phyloP scores from a whole-genome alignment of 2,888 invertebrate species.

The Leucophora obtusa region DNA sequence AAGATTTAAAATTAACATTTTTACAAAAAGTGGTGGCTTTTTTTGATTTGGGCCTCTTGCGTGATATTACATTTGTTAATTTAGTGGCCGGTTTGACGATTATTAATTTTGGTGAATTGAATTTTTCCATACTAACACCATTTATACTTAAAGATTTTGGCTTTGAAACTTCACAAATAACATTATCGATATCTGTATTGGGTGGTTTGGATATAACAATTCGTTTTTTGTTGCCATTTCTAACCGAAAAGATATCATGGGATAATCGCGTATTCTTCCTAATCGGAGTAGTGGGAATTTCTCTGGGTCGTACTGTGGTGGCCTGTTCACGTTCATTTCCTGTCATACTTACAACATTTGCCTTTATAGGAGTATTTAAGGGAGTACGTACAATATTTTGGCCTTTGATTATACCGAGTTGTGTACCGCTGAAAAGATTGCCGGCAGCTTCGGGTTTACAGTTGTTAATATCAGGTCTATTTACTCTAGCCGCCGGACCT shows the following conservation, averaged over 20 bases:
- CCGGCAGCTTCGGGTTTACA: constrained; percentile 86
- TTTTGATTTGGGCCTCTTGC: constrained; percentile 85
- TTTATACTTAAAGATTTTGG: constrained; percentile 86
- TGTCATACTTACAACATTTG: constrained; percentile 81
- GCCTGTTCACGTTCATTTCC: constrained; percentile 82
- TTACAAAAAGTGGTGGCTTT: constrained; percentile 82
- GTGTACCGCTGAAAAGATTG: constrained; percentile 84
- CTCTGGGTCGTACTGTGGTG: constrained; percentile 81
- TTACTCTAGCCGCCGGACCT: constrained; percentile 83
- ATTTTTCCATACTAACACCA: constrained; percentile 86
- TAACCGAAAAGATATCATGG: constrained; percentile 85
- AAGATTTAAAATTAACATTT: constrained; percentile 71
- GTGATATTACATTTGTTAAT: constrained; percentile 85
- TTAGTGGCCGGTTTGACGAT: constrained; percentile 85
- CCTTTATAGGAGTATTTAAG: constrained; percentile 85
- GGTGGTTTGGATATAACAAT: constrained; percentile 83
- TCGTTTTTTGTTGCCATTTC: constrained; percentile 84
- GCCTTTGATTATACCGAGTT: constrained; percentile 85
- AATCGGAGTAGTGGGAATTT: constrained; percentile 84
- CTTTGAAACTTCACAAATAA: constrained; percentile 81
- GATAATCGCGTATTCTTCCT: constrained; percentile 85
- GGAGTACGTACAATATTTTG: constrained; percentile 86
- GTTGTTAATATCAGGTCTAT: constrained; percentile 83
- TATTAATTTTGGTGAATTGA: constrained; percentile 85
- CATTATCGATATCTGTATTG: constrained; percentile 84